Evolutionary conservation across 2,888 invertebrate genomes (phyloP).

Genomic region (Hyppa rectilinea): DNA sequence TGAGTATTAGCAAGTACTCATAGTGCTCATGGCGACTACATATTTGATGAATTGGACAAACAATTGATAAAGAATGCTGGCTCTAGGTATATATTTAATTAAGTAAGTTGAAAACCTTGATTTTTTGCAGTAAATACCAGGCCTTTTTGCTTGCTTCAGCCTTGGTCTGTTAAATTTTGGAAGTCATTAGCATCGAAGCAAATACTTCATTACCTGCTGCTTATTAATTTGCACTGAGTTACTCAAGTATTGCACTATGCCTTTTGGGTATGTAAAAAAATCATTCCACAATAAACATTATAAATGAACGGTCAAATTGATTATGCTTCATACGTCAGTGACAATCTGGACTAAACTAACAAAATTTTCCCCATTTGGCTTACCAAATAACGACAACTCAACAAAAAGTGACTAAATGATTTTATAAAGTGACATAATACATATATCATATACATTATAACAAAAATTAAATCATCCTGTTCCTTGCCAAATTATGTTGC

Average conservation of each 20-base stretch:
- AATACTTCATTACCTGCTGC: conserved; percentile 12
- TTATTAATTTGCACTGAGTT: conserved; percentile 1
- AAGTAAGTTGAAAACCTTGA: conserved; percentile 43
- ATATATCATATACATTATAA: neutral
- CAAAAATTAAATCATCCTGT: neutral
- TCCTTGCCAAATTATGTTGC: conserved; percentile 7
- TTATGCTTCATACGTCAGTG: neutral
- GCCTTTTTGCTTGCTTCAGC: conserved; percentile 23
- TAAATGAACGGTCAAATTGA: neutral
- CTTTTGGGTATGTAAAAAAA: neutral
- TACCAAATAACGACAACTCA: too few species aligned
- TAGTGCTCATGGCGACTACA: conserved; percentile 5
- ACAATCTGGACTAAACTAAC: too few species aligned
- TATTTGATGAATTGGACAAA: conserved; percentile 53
- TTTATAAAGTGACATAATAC: neutral
- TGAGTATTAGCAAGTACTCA: conserved; percentile 29
- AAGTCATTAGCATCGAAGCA: conserved; percentile 20
- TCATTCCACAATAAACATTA: neutral
- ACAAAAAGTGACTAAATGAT: too few species aligned
- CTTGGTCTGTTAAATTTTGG: conserved; percentile 11
- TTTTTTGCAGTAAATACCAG: conserved; percentile 33
- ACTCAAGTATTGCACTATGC: conserved; percentile 3
- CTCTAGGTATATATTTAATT: conserved; percentile 46
- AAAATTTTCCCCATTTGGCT: too few species aligned
- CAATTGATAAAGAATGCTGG: conserved; percentile 44